A percentile compares a stretch with the other conserved stretches of the same genome.
Evolutionary conservation across 2,888 invertebrate species (phyloP).

Genomic region (Meghimatium bilineatum): DNA sequence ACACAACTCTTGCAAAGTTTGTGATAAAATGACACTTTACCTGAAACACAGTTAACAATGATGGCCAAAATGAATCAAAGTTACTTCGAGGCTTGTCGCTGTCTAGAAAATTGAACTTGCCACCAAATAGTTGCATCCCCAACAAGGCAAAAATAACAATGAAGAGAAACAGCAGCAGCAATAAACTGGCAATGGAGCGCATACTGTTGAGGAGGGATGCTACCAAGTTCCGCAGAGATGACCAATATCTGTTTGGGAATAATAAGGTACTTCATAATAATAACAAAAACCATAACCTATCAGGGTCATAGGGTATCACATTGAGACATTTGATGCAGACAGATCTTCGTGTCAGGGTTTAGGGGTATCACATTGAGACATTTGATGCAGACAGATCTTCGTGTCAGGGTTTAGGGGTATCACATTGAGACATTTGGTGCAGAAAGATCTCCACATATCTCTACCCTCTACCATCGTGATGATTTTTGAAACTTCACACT

Average conservation of each 20-base stretch:
- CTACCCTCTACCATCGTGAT: no score
- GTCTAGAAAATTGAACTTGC: conserved; percentile 88
- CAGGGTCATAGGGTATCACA: no score
- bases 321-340: no score
- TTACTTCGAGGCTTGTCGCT: conserved; percentile 92
- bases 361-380: no score
- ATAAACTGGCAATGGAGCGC: conserved; percentile 97
- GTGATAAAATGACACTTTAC: conserved; percentile 79
- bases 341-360: no score
- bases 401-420: no score
- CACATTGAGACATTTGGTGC: no score
- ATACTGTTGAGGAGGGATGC: conserved; percentile 98
- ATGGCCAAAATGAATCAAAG: conserved; percentile 99
- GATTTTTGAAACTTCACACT: no score
- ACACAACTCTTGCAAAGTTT: neutral
- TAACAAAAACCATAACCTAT: no score
- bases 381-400: no score
- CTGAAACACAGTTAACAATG: conserved; percentile 98
- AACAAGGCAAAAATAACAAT: conserved; percentile 99
- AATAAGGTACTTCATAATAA: no score
- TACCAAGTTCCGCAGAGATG: conserved; percentile 97
- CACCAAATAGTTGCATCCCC: conserved; percentile 99
- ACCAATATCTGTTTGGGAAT: conserved; percentile 91
- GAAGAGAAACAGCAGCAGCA: conserved; percentile 97
- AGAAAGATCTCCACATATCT: no score